Evolutionary conservation across 2,113 vertebrate genomes (phyloP).

Genomic region (Fregetta grallaria): DNA sequence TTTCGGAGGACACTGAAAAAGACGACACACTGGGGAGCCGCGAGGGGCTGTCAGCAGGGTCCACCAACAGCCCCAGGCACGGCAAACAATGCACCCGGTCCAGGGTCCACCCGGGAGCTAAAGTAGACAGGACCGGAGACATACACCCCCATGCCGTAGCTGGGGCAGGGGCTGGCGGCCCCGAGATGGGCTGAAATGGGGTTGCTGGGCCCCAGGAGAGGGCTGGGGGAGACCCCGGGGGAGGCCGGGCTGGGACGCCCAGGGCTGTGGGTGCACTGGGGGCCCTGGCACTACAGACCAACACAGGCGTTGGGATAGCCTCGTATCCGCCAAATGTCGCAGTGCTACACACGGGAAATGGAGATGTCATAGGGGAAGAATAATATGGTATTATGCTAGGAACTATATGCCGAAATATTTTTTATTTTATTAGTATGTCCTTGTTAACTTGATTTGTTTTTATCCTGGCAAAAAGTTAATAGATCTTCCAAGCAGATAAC

Average conservation of each 20-base stretch:
- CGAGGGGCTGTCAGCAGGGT: background rate
- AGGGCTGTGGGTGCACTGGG: background rate
- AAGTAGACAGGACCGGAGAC: background rate
- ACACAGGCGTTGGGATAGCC: background rate
- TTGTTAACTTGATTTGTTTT: background rate
- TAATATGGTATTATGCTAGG: background rate
- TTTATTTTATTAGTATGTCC: background rate
- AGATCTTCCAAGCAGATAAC: background rate
- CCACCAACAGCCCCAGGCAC: rapidly evolving
- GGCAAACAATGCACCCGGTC: background rate
- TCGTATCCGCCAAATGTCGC: rapidly evolving
- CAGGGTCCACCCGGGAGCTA: background rate
- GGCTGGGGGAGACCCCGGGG: too few relatives aligned
- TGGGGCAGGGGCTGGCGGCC: rapidly evolving
- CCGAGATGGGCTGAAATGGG: background rate
- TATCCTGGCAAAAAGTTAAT: background rate
- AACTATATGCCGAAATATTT: background rate
- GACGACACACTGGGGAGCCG: rapidly evolving
- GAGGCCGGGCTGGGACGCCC: background rate
- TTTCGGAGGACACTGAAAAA: background rate
- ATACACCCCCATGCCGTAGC: rapidly evolving
- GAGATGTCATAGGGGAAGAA: background rate
- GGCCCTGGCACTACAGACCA: background rate
- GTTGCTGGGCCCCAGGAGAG: background rate
- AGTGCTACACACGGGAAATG: background rate